Evolutionary conservation across 1,140 invertebrate species (phyloP).

Genomic region (Cydia pomonella): DNA sequence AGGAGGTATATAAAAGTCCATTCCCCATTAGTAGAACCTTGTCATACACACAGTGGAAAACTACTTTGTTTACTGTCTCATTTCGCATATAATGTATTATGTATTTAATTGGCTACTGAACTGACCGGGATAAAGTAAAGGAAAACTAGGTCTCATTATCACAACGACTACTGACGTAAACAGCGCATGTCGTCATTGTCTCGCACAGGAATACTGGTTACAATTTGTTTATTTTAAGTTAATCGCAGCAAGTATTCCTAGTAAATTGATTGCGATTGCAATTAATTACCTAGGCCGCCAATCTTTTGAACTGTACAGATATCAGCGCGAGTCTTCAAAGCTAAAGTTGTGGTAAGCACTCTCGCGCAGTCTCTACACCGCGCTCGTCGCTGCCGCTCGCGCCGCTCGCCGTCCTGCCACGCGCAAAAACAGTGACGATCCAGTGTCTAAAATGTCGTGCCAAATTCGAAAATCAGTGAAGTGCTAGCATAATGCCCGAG

Average conservation of each 20-base stretch:
- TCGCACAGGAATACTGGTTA: slow-evolving; percentile 3
- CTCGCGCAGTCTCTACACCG: slow-evolving; percentile 33
- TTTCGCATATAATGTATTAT: neutral
- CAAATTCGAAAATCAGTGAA: slow-evolving; percentile 59
- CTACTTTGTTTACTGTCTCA: slow-evolving; percentile 17
- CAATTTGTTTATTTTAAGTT: slow-evolving; percentile 1
- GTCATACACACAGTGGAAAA: neutral
- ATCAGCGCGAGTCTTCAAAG: neutral
- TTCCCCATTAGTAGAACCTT: neutral
- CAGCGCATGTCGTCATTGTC: neutral
- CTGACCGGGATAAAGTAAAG: slow-evolving; percentile 11
- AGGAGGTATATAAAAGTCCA: neutral
- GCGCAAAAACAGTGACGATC: slow-evolving; percentile 34
- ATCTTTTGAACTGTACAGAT: slow-evolving; percentile 9
- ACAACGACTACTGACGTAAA: slow-evolving; percentile 11
- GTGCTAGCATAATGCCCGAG: slow-evolving; percentile 67
- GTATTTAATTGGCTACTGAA: neutral
- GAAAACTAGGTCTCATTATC: slow-evolving; percentile 24
- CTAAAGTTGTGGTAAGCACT: slow-evolving; percentile 9
- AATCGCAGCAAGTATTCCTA: neutral
- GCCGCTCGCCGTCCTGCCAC: slow-evolving; percentile 39
- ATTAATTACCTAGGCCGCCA: slow-evolving; percentile 10
- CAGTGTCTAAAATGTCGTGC: slow-evolving; percentile 61
- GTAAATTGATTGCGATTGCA: neutral
- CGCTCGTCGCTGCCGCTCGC: slow-evolving; percentile 29